A percentile compares a stretch with the other conserved stretches of the same genome.
These are phyloP conservation scores for Prionace glauca DNA, from an alignment of 2,797 vertebrate species.

Conservation along the genomic window DNA sequence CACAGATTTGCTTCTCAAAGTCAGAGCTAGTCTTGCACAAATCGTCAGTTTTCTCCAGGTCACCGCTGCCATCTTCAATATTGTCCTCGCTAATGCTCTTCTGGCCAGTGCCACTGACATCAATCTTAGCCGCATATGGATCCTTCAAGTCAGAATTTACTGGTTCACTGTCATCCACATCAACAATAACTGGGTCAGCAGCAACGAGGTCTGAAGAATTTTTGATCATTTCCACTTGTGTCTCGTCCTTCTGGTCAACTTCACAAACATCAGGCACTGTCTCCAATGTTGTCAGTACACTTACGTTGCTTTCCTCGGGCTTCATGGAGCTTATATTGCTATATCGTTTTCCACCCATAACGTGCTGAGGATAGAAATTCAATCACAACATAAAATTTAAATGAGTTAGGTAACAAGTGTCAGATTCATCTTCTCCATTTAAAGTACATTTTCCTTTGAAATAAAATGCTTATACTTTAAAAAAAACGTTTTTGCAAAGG, in stretches of 20 bases:
- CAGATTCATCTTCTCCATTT: not conserved
- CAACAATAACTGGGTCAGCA: not conserved
- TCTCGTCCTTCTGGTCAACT: not conserved
- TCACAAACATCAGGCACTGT: not conserved
- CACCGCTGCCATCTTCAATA: not conserved
- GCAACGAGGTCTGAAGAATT: not conserved
- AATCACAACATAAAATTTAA: not conserved
- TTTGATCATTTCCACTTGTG: not conserved
- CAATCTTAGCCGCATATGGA: not conserved
- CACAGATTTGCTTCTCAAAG: not conserved
- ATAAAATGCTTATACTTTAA: not conserved
- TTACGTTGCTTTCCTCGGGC: not conserved
- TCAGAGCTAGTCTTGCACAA: not conserved
- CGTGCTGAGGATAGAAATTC: not conserved
- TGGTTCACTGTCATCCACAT: not conserved
- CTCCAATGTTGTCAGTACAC: not conserved
- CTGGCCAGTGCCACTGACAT: not conserved
- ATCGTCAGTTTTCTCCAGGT: not conserved
- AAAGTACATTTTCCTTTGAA: not conserved
- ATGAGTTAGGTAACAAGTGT: not conserved
- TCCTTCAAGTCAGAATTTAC: slow-evolving; percentile 1
- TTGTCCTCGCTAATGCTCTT: not conserved
- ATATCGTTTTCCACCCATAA: not conserved
- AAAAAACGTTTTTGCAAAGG: not conserved
- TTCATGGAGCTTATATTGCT: not conserved